Evolutionary conservation across 2,797 vertebrate genomes (phyloP), one percentile per base, ranked within the genome.

Genomic region (Kryptolebias ocellatus): DNA sequence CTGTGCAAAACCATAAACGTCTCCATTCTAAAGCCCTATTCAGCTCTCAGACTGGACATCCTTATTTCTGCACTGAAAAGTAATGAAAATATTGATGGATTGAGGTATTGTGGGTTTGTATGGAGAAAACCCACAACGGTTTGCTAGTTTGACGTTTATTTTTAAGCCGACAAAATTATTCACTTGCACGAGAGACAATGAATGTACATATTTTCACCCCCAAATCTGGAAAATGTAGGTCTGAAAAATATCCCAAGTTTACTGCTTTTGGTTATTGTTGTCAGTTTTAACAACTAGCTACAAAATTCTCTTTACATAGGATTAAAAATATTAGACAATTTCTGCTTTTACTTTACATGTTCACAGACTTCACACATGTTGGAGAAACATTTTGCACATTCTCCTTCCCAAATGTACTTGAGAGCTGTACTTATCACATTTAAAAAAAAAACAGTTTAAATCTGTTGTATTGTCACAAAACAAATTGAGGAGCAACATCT

Each of bases 11-110:
- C 90, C 90, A 87, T 92, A 90, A 92, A 93, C 53, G 90, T 93
- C 90, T 86, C 88, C 87, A 84, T 83, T 93, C 92, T 93, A 86
- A 90, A 87, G 86, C 75, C 72, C 71, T 86, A 90, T 93, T 93
- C 91, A 94, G 85, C 78, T 83, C 87, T 57, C 85, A 90, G 86
- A 93, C 90, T 94, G 91, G 86, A 91, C 89, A 91, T 91, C 87
- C 89, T 92, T 92, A 89, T 90, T 93, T 87, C 86, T 72, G 87
- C 76, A 47, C 85, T 64, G 67, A 85, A 24, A 83, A 83, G 79
- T 73, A 89, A 80, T 88, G 85, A 92, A 93, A 93, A 93, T 92
- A 92, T 92, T 92, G 90, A 91, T 88, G 83, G 89, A 89, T 85
- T 82, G 89, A 90, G 89, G 87, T 85, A 82, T 87, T 88, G 84